Conservation (phyloP, 2,113 vertebrate genomes). For the Chamaea fasciata region DNA sequence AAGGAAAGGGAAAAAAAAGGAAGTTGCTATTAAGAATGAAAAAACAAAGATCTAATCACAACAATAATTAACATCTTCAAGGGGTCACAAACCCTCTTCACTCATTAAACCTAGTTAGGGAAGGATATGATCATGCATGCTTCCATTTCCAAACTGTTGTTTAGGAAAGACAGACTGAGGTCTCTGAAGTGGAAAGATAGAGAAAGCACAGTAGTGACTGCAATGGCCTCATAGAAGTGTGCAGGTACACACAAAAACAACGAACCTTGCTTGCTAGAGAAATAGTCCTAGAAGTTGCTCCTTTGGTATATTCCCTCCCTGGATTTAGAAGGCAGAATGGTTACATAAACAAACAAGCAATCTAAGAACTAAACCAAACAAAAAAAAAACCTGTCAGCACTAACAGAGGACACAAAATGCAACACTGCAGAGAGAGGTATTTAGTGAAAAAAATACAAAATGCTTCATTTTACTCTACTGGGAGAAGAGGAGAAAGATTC, state of each 20-base stretch:
- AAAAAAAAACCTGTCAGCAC: not conserved
- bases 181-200: not conserved
- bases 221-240: not conserved
- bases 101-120: not conserved
- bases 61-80: not conserved
- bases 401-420: not conserved
- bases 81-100: not conserved
- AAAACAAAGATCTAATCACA: not conserved
- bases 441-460: not conserved
- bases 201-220: not conserved
- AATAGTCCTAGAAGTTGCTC: not conserved
- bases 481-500: not conserved
- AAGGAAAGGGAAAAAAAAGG: fast-evolving
- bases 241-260: not conserved
- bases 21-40: not conserved
- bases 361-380: not conserved
- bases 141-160: not conserved
- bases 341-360: not conserved
- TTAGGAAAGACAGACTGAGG: not conserved
- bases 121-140: not conserved
- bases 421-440: not conserved
- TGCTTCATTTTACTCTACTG: not conserved
- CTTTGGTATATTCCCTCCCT: not conserved
- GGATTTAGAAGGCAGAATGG: not conserved
- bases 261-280: not conserved